These are phyloP conservation scores for Cuculus canorus DNA, from an alignment of 2,797 vertebrate species.

Conservation along the genomic window DNA sequence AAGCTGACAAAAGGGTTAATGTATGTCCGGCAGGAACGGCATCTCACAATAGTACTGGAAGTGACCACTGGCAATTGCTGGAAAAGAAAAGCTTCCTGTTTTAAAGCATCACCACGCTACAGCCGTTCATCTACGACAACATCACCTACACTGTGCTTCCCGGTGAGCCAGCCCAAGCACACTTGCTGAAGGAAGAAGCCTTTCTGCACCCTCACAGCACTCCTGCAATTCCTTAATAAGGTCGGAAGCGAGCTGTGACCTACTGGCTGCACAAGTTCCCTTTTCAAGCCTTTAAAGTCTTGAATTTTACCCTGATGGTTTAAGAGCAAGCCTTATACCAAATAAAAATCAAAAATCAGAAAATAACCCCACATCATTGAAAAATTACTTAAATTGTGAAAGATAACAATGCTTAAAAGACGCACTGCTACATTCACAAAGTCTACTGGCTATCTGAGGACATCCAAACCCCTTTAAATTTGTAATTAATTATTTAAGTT, in stretches of 20 bases:
- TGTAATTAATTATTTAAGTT: neutral
- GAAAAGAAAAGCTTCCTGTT: slow-evolving; percentile 34
- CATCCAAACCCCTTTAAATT: neutral
- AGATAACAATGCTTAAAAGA: neutral
- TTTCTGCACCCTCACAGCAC: neutral
- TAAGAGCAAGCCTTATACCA: neutral
- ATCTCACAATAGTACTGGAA: slow-evolving; percentile 95
- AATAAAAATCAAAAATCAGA: neutral
- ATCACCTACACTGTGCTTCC: neutral
- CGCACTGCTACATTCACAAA: neutral
- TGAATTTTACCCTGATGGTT: neutral
- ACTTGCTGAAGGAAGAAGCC: neutral
- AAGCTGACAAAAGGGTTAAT: slow-evolving; percentile 97
- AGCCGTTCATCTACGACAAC: neutral
- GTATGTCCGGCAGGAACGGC: slow-evolving; percentile 94
- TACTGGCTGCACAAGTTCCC: neutral
- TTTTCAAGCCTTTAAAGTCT: neutral
- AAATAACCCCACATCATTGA: neutral
- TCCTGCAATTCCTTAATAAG: neutral
- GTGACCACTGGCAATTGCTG: slow-evolving; percentile 97
- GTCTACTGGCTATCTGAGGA: neutral
- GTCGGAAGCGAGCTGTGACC: neutral
- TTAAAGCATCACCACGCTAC: neutral
- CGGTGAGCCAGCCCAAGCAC: neutral
- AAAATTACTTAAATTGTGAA: neutral